phyloP scores from a whole-genome alignment of 2,113 vertebrate genomes.

The Hylia prasina region DNA sequence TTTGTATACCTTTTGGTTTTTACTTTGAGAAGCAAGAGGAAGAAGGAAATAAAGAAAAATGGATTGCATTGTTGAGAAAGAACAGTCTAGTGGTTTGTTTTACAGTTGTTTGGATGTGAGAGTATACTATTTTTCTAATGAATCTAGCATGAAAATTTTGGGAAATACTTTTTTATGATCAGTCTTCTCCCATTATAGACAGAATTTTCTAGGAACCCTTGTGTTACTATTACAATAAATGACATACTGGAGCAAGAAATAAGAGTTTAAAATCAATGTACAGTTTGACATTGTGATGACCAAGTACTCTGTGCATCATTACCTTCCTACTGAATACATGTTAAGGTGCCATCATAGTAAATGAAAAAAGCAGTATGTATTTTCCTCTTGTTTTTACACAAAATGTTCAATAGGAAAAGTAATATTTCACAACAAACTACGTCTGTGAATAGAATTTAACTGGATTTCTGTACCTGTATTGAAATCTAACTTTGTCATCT shows the following conservation, averaged over 20 bases:
- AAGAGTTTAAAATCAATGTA: not conserved
- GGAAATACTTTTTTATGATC: not conserved
- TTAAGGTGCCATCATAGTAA: not conserved
- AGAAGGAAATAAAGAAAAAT: not conserved
- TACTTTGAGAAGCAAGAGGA: not conserved
- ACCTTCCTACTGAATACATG: not conserved
- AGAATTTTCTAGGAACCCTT: not conserved
- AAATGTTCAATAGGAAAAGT: not conserved
- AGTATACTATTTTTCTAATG: not conserved
- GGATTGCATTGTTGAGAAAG: not conserved
- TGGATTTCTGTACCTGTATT: conserved; percentile 82
- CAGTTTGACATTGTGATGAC: not conserved
- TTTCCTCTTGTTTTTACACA: not conserved
- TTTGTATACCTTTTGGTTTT: not conserved
- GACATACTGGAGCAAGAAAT: not conserved
- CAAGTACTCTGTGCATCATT: not conserved
- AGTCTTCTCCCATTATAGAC: not conserved
- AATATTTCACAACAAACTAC: not conserved
- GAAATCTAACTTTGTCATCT: conserved; percentile 96
- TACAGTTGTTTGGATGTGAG: not conserved
- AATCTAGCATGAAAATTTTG: not conserved
- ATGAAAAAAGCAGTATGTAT: not conserved
- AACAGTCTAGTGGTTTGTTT: not conserved
- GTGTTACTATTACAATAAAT: not conserved
- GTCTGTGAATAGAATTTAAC: not conserved